Base-by-base conservation (phyloP, 2,797 vertebrate genomes). In the Thamnophis elegans region DNA sequence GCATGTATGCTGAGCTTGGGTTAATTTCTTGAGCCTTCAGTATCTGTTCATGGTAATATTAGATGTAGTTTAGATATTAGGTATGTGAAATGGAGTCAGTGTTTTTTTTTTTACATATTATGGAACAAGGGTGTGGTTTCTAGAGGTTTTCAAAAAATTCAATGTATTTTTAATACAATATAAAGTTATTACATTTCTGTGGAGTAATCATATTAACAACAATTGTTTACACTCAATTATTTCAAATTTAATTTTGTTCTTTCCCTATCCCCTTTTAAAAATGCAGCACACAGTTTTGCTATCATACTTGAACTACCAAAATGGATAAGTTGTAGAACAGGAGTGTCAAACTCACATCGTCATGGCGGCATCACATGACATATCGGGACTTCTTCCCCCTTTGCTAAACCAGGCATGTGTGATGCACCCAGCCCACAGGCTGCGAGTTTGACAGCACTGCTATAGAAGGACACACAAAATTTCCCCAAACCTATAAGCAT, bases 301-400 rank as follows among this genome's bases (percentile, higher is more conserved):
- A 68, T 16, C 1, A 12, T 32, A 68, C 65, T 68, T 68, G 6
- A 68, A 65, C 12, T 65, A 65, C n/a, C 12, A 65, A 65, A 65
- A 65, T 6, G 65, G 65, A 68, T 32, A 68, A 68, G 5, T 28
- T 68, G n/a, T 32, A n/a, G 28, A 68, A 60, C 25, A 26, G 22
- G 59, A 9, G 22, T 60, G 9, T 60, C 59, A 60, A 60, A 60
- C 9, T 60, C 59, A 60, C 3, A 9, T 60, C 22, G 1, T 60
- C 59, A 26, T 3, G 0, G 22, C 25, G 9, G 9, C 3, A 26
- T 26, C 25, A 60, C 25, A 3, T 60, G 25, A 60, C 0, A 0
- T 60, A 26, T 25, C 2, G 9, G 8, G 22, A 59, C 58, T 59
- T 59, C 8, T 59, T 59, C 0, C 58, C 58, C 58, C 2, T 59